Evolutionary conservation across 2,888 invertebrate species (phyloP), one percentile per base, ranked within the genome.

Genomic region (Ormyrus thymus): DNA sequence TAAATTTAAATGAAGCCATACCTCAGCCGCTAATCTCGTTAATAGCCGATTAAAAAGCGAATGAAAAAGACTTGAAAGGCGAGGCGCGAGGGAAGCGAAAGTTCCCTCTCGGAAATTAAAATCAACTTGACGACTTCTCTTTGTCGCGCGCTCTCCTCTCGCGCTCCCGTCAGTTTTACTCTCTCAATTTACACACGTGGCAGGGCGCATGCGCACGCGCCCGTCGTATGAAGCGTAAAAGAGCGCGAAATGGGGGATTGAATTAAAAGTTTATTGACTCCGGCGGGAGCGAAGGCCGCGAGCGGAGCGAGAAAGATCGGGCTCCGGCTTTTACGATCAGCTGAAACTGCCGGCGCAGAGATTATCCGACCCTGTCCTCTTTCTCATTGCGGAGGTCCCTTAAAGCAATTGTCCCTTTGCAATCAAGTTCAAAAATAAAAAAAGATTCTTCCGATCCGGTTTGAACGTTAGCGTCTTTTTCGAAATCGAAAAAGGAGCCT

Each of bases 221-320:
- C 6, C 61, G 69, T 56, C 62, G 69, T 48, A 76, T 55, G 69
- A 64, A 13, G 70, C 55, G 71, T 48, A 72, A 72, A 66, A 72
- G 78, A 68, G 66, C 72, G 68, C 66, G 72, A 74, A 76, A 73
- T 53, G 74, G 66, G 70, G 29, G 61, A 75, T 71, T 72, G 81
- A 71, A 77, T 78, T 78, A 75, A 78, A 78, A 78, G 81, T 78
- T 81, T 78, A 78, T 78, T 78, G 81, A 76, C 81, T 78, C 72
- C 53, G 55, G 13, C 29, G 29, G 0, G 66, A 51, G 72, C 29
- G 79, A 78, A 78, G 78, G 78, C 58, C 74, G 69, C 50, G 43
- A 64, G 50, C 15, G 58, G 46, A 50, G 71, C 6, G 64, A 10
- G 29, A 62, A 48, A 48, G 48, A 69, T 48, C 46, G 45, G 45